These are phyloP conservation scores for Nanorana parkeri DNA, from an alignment of 2,113 vertebrate genomes.

Conservation along the genomic window DNA sequence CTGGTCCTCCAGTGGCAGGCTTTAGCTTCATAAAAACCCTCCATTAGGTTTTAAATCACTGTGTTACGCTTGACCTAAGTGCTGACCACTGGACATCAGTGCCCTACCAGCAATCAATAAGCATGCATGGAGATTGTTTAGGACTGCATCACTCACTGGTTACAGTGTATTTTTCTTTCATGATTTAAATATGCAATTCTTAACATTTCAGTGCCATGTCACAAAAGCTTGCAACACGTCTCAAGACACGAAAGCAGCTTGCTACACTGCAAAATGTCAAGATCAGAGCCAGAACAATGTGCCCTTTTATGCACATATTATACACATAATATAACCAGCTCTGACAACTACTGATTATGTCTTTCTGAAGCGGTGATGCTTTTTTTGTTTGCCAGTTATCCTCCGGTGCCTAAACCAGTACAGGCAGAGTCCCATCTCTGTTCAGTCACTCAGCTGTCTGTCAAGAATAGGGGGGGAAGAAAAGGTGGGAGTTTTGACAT, in stretches of 20 bases:
- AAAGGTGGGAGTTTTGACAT: slow-evolving; percentile 78
- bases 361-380: slow-evolving; percentile 69
- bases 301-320: slow-evolving; percentile 76
- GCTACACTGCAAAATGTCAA: slow-evolving; percentile 52
- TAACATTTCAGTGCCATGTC: slow-evolving; percentile 31
- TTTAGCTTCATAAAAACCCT: background rate
- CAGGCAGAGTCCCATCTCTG: slow-evolving; percentile 72
- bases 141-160: background rate
- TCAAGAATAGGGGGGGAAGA: slow-evolving; percentile 70
- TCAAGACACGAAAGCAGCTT: slow-evolving; percentile 17
- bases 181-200: slow-evolving; percentile 33
- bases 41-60: background rate
- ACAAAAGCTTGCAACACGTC: slow-evolving; percentile 37
- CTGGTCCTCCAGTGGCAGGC: too few species aligned
- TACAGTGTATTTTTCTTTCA: background rate
- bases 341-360: slow-evolving; percentile 82
- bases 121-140: background rate
- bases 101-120: background rate
- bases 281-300: slow-evolving; percentile 48
- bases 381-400: slow-evolving; percentile 77
- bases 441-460: slow-evolving; percentile 79
- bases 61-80: background rate
- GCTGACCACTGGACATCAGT: background rate
- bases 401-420: slow-evolving; percentile 77
- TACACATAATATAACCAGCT: slow-evolving; percentile 75